Evolutionary conservation across 2,888 invertebrate species (phyloP), one percentile per base, ranked within the genome.

Genomic region (Romanomermis culicivorax): DNA sequence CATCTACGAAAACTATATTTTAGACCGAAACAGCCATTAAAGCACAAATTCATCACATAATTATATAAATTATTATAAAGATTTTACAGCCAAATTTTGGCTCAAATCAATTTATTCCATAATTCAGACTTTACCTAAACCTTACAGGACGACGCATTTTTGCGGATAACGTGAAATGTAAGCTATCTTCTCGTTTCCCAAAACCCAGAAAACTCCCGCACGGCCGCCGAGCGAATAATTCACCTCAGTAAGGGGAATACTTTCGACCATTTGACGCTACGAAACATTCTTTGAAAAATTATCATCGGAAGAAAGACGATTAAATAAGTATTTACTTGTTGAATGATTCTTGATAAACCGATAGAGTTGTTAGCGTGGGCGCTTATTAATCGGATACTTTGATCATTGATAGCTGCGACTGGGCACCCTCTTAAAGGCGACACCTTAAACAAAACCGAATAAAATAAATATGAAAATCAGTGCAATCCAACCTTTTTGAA

Each of bases 131-230:
- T n/a, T n/a, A n/a, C n/a, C n/a, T n/a, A n/a, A n/a, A n/a, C n/a
- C n/a, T 54, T 50, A 60, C n/a, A 60, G 57, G 23, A 64, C 61
- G 42, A 58, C 48, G 56, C 68, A 68, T 56, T 67, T 65, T 23
- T 64, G 54, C 7, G 68, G 66, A 47, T 64, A 65, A 45, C 64
- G 65, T 1, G 67, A 66, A 20, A 66, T 64, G 57, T 61, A 68
- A 56, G 65, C 65, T 27, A 61, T 59, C 14, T 62, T 59, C 43
- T 66, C 63, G 4, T 59, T 60, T 3, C 68, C 68, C 55, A 64
- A 68, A 27, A 68, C 68, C 60, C 61, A 68, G 61, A 68, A 68
- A 11, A 58, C 51, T 1, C 67, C 64, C 2, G 53, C 17, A 23
- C 49, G 27, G 2, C 42, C 30, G n/a, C 30, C 27, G 7, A 56